phyloP scores from a whole-genome alignment of 2,113 vertebrate genomes.

The Vicugna pacos region DNA sequence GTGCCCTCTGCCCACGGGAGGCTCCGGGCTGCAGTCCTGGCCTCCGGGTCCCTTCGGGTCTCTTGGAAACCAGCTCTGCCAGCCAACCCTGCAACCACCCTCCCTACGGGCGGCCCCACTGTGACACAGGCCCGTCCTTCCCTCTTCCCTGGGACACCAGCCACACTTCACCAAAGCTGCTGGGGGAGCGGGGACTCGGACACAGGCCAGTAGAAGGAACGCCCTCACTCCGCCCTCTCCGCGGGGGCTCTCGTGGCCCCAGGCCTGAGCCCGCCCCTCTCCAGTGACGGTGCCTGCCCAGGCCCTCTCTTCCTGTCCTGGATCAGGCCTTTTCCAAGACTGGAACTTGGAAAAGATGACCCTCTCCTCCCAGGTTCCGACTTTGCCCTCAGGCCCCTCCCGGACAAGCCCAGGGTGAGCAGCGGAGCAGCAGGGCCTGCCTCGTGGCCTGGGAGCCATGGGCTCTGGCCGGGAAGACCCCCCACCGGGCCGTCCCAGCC shows the following conservation, averaged over 20 bases:
- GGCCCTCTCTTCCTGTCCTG: no score
- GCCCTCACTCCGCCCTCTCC: background rate
- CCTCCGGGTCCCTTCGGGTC: background rate
- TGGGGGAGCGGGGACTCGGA: background rate
- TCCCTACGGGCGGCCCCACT: background rate
- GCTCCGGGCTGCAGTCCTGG: accelerated
- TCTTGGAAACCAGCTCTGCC: background rate
- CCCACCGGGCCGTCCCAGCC: accelerated
- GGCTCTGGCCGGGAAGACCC: background rate
- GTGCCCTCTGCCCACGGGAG: background rate
- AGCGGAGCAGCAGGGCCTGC: accelerated
- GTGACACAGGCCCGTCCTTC: background rate
- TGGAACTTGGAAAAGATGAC: background rate
- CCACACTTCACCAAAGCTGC: background rate
- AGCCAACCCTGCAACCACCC: accelerated
- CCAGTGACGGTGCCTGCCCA: background rate
- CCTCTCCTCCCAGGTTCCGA: no score
- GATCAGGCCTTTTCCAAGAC: background rate
- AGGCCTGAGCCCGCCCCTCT: background rate
- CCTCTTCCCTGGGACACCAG: background rate
- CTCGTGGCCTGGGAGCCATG: accelerated
- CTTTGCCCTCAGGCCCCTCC: no score
- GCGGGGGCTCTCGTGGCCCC: background rate
- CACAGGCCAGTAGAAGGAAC: accelerated
- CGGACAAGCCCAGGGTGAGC: accelerated